Evolutionary conservation across 2,888 invertebrate genomes (phyloP).

Genomic region (Oscheius sp.): DNA sequence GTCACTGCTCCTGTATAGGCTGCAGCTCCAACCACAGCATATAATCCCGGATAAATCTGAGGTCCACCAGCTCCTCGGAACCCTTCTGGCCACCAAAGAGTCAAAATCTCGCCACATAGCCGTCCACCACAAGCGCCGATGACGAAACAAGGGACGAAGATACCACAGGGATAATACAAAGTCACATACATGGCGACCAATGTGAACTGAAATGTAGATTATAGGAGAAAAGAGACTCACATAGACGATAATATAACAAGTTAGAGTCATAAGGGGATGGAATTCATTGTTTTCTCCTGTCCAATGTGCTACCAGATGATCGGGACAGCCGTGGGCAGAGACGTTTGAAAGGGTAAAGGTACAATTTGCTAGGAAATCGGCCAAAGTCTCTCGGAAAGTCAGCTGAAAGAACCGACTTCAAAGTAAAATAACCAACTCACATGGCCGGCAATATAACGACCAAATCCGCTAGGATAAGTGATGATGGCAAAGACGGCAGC

Average conservation of each 20-base stretch:
- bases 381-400: slow-evolving; percentile 58
- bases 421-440: too few relatives aligned
- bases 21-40: slow-evolving; percentile 86
- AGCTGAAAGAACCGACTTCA: slow-evolving; percentile 26
- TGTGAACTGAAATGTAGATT: slow-evolving; percentile 45
- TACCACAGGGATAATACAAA: slow-evolving; percentile 75
- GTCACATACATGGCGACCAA: slow-evolving; percentile 57
- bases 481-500: slow-evolving; percentile 49
- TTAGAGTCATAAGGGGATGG: slow-evolving; percentile 43
- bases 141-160: slow-evolving; percentile 96
- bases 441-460: slow-evolving; percentile 79
- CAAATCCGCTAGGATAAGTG: slow-evolving; percentile 89
- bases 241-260: slow-evolving; percentile 42
- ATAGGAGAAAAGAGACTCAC: slow-evolving; percentile 28
- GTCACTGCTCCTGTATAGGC: slow-evolving; percentile 96
- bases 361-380: slow-evolving; percentile 58
- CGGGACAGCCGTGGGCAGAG: slow-evolving; percentile 43
- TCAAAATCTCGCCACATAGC: slow-evolving; percentile 77
- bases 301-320: slow-evolving; percentile 48
- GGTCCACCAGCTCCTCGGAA: slow-evolving; percentile 81
- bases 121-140: slow-evolving; percentile 66
- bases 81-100: slow-evolving; percentile 88
- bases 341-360: slow-evolving; percentile 47
- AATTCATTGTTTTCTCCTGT: slow-evolving; percentile 28
- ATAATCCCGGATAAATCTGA: slow-evolving; percentile 89